Evolutionary conservation across 2,113 vertebrate species (phyloP), one percentile per base, ranked within the genome.

Genomic region (Fukomys damarensis): DNA sequence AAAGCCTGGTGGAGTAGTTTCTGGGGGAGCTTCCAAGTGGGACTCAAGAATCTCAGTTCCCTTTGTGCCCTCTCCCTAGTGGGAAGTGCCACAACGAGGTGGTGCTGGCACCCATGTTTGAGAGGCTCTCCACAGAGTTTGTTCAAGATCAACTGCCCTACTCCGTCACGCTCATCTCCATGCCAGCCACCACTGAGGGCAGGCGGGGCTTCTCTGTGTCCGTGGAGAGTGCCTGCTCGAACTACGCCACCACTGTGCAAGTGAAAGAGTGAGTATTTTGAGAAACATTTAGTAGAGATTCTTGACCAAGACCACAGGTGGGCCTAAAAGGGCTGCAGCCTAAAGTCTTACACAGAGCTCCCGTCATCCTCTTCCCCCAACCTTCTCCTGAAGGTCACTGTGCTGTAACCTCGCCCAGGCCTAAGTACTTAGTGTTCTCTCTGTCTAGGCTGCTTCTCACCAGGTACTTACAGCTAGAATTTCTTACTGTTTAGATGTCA

Each of bases 71-170:
- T 97, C 97, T 93, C 63, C 30, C 2, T 86, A 99, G 99, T 90
- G 99, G 99, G 76, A 99, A 99, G 98, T 99, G 99, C 98, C 99
- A 99, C 98, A 99, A 99, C 86, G 99, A 99, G 98, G 98, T 99
- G 80, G 99, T 99, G 66, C 98, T 99, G 93, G 99, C 99, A 0
- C 99, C 99, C 2, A 99, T 99, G 99, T 98, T 99, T 98, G 99
- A 99, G 97, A 99, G 99, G 63, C 99, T 99, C 9, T 99, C 99
- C 11, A 98, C 98, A 0, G 99, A 99, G 95, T 99, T 99, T 0
- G 98, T 99, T 91, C 98, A 99, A 4, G 99, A 99, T 98, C 99
- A 99, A 65, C 98, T 99, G 84, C 99, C 99, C 5, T 99, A 99
- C 89, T 99, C 99, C 0, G 98, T 99, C 97, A 99, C 99, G 0